Evolutionary conservation across 2,888 invertebrate genomes (phyloP).

Genomic region (Orthonychiurus folsomi): DNA sequence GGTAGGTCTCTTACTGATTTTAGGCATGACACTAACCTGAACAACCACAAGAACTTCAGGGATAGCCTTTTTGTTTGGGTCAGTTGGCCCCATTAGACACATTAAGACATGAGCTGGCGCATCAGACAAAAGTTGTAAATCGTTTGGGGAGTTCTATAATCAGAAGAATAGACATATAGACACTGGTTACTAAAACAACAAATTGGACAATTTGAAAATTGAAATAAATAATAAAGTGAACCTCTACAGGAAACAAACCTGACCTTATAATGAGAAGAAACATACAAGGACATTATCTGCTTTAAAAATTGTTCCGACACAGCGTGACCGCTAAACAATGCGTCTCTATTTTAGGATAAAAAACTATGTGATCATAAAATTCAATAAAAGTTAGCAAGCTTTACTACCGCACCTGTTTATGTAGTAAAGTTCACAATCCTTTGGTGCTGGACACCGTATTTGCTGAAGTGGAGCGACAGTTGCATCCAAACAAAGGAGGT

Average conservation of each 20-base stretch:
- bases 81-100: slow-evolving; percentile 80
- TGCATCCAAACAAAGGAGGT: slow-evolving; percentile 82
- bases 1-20: neutral
- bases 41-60: slow-evolving; percentile 91
- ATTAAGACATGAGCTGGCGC: slow-evolving; percentile 97
- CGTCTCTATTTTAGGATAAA: slow-evolving; percentile 55
- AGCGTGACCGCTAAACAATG: slow-evolving; percentile 91
- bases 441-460: slow-evolving; percentile 80
- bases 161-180: slow-evolving; percentile 29
- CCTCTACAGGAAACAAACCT: neutral
- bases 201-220: neutral
- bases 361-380: neutral
- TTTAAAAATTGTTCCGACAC: slow-evolving; percentile 89
- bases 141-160: slow-evolving; percentile 96
- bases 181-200: too few relatives aligned
- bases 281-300: slow-evolving; percentile 82
- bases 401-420: slow-evolving; percentile 52
- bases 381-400: neutral
- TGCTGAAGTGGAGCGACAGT: slow-evolving; percentile 57
- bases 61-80: slow-evolving; percentile 57
- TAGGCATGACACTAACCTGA: too few relatives aligned
- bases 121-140: slow-evolving; percentile 95
- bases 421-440: slow-evolving; percentile 77
- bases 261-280: slow-evolving; percentile 94
- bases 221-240: slow-evolving; percentile 10